Conservation (phyloP, 2,888 invertebrate genomes). For the Tethea ocularis region DNA sequence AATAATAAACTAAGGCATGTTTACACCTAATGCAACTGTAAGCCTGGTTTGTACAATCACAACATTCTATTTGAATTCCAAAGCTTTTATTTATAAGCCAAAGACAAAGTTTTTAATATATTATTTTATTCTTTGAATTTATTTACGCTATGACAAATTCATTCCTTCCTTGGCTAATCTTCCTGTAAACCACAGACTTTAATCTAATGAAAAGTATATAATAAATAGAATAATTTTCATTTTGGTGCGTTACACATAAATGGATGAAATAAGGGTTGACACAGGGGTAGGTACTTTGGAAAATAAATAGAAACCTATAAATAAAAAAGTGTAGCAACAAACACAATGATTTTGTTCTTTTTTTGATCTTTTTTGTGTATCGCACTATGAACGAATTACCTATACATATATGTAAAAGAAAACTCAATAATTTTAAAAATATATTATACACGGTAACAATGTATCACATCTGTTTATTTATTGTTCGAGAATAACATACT, state of each 20-base stretch:
- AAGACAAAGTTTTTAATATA: conserved; percentile 53
- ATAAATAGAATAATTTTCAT: conserved; percentile 16
- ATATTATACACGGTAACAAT: conserved; percentile 58
- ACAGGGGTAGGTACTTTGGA: neutral
- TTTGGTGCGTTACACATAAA: conserved; percentile 28
- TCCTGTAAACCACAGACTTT: conserved; percentile 43
- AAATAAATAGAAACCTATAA: neutral
- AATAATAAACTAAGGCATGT: conserved; percentile 38
- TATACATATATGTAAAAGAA: neutral
- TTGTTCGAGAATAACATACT: conserved; percentile 70
- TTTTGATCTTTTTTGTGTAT: neutral
- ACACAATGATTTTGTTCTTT: neutral
- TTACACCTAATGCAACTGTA: conserved; percentile 30
- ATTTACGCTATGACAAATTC: conserved; percentile 35
- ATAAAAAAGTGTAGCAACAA: neutral
- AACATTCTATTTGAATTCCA: conserved; percentile 45
- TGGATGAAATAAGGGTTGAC: neutral
- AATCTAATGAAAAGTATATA: conserved; percentile 34
- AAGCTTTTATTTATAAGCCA: conserved; percentile 63
- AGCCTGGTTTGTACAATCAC: conserved; percentile 72
- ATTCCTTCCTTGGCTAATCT: conserved; percentile 51
- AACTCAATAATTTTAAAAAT: conserved; percentile 10
- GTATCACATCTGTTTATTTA: conserved; percentile 74
- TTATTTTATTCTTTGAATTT: conserved; percentile 48
- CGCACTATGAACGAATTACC: neutral